phyloP scores from a whole-genome alignment of 2,797 vertebrate genomes.

The Synaphobranchus kaupii region DNA sequence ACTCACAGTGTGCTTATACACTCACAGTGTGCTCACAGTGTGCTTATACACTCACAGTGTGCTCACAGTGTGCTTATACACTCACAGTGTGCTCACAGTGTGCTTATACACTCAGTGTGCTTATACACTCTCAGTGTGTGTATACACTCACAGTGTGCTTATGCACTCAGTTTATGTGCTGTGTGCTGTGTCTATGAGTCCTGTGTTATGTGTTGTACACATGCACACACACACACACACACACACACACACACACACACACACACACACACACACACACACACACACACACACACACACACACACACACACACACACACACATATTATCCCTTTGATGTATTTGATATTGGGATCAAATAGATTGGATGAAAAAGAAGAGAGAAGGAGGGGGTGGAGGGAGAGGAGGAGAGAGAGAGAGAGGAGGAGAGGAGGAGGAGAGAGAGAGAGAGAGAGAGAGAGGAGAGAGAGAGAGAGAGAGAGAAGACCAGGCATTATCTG shows the following conservation, averaged over 20 bases:
- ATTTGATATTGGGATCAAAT: constrained; percentile 1
- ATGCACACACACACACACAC: constrained; percentile 7
- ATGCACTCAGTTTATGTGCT: too few species aligned
- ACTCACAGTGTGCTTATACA: too few species aligned
- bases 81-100: too few species aligned
- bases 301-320: constrained; percentile 18
- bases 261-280: not conserved
- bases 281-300: constrained; percentile 6
- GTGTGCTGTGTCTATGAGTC: too few species aligned
- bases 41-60: too few species aligned
- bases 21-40: too few species aligned
- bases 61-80: too few species aligned
- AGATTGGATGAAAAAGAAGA: not conserved
- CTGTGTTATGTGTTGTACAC: not conserved
- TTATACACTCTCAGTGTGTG: too few species aligned
- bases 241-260: not conserved
- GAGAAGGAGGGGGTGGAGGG: not conserved
- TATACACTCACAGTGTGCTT: too few species aligned
- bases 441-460: too few species aligned
- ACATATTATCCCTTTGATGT: not conserved
- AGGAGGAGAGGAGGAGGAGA: not conserved
- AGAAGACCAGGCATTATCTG: not conserved
- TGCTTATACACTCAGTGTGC: too few species aligned
- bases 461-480: too few species aligned
- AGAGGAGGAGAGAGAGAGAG: not conserved